These are phyloP conservation scores for Cantharis nigra DNA, from an alignment of 2,888 invertebrate genomes.

Conservation along the genomic window DNA sequence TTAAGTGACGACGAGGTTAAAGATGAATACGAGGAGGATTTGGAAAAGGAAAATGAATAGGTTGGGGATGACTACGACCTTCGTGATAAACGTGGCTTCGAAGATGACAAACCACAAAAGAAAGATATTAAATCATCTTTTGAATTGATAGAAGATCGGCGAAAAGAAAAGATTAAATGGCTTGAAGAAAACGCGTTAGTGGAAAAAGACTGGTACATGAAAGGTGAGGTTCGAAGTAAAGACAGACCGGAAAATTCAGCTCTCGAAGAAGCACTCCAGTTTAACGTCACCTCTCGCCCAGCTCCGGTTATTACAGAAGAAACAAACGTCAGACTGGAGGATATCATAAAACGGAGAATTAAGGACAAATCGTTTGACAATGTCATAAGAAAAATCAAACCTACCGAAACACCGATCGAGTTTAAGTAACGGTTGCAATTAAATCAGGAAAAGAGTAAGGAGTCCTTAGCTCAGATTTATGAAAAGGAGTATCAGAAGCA, in stretches of 20 bases:
- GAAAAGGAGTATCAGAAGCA: constrained; percentile 84
- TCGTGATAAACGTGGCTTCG: constrained; percentile 30
- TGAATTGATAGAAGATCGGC: constrained; percentile 74
- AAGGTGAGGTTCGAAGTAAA: constrained; percentile 83
- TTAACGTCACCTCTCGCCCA: constrained; percentile 82
- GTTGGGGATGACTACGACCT: constrained; percentile 35
- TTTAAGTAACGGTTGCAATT: constrained; percentile 87
- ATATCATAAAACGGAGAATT: constrained; percentile 87
- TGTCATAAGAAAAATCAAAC: constrained; percentile 84
- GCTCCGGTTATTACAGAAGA: constrained; percentile 93
- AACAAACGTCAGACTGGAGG: constrained; percentile 84
- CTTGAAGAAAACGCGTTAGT: constrained; percentile 74
- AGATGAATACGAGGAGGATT: constrained; percentile 36
- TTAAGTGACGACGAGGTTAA: constrained; percentile 30
- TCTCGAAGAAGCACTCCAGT: constrained; percentile 88
- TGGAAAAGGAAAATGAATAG: constrained; percentile 39
- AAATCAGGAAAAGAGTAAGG: constrained; percentile 93
- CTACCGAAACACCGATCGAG: constrained; percentile 78
- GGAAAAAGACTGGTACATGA: constrained; percentile 92
- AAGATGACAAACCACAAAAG: constrained; percentile 12
- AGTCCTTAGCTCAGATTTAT: constrained; percentile 91
- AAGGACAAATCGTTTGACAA: constrained; percentile 95
- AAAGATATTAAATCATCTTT: constrained; percentile 64
- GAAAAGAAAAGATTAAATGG: constrained; percentile 69
- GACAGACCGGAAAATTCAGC: constrained; percentile 90